A percentile compares a stretch with the other conserved stretches of the same genome.
phyloP scores from a whole-genome alignment of 2,113 vertebrate genomes.

The Okapia johnstoni region DNA sequence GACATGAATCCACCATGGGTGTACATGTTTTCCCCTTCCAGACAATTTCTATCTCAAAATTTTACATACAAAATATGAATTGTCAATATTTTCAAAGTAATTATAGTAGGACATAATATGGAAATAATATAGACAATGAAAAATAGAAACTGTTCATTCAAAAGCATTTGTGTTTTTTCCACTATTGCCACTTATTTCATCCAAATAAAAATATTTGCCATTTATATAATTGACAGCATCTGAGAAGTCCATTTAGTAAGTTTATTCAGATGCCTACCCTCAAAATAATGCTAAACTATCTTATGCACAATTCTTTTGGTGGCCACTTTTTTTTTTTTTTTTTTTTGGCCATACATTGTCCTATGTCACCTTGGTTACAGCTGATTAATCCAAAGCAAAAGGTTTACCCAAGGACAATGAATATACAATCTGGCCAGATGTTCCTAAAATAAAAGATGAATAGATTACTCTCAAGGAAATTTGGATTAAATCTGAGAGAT shows the following conservation, averaged over 20 bases:
- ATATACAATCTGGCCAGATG: background rate
- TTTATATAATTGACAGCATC: background rate
- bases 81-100: background rate
- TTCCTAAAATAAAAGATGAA: background rate
- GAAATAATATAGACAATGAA: background rate
- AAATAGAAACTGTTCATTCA: background rate
- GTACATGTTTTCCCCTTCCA: no score
- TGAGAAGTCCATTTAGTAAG: background rate
- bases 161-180: background rate
- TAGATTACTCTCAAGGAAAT: background rate
- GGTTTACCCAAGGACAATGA: background rate
- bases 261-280: background rate
- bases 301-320: background rate
- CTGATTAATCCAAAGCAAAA: background rate
- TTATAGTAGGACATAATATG: background rate
- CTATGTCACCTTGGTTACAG: background rate
- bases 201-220: background rate
- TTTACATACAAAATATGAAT: background rate
- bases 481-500: background rate
- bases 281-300: background rate
- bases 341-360: background rate
- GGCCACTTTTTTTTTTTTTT: background rate
- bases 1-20: no score
- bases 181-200: background rate
- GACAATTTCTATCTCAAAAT: background rate